Evolutionary conservation across 2,797 vertebrate species (phyloP).

Genomic region (Meda fulgida): DNA sequence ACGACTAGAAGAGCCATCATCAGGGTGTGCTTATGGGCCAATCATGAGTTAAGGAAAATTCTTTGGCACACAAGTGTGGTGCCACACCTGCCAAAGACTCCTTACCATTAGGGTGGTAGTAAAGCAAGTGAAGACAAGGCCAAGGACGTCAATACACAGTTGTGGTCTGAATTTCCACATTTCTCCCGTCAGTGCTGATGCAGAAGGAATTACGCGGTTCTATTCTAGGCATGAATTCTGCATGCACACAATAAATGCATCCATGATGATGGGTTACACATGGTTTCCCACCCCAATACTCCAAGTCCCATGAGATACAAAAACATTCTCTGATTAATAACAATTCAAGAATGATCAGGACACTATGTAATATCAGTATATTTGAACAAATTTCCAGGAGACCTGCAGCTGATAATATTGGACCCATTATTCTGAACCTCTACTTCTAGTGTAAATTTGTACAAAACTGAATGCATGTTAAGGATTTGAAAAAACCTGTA

Average conservation of each 20-base stretch:
- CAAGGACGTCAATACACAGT: background rate
- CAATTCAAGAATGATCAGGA: background rate
- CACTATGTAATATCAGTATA: background rate
- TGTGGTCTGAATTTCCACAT: slow-evolving; percentile 8
- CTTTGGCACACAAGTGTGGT: background rate
- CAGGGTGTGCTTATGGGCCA: background rate
- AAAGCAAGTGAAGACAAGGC: slow-evolving; percentile 1
- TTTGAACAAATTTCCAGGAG: background rate
- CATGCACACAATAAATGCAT: slow-evolving; percentile 9
- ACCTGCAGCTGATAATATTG: background rate
- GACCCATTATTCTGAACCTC: background rate
- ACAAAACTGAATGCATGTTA: background rate
- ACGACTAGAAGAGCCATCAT: background rate
- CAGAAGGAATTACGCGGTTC: background rate
- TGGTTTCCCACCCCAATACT: background rate
- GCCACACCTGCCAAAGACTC: background rate
- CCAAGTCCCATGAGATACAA: background rate
- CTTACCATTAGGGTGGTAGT: background rate
- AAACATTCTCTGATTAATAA: background rate
- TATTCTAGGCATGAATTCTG: background rate
- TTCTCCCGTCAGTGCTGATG: background rate
- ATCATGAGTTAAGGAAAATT: background rate
- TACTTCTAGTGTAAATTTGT: background rate
- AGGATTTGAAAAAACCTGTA: no score
- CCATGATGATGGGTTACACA: background rate